Conservation (phyloP, 1,140 invertebrate genomes). For the Calliphora vicina region DNA sequence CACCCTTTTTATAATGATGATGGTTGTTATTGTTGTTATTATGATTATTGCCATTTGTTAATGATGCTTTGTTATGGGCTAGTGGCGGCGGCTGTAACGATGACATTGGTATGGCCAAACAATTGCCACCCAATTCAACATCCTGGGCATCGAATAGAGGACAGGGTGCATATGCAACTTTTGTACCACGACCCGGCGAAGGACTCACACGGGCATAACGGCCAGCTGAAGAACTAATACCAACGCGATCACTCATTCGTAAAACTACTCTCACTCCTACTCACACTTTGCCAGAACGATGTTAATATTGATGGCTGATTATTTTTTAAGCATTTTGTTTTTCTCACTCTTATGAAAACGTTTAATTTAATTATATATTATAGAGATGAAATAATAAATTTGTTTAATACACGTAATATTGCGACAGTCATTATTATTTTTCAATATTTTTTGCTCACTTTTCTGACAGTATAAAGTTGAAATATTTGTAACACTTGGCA, state of each 20-base stretch:
- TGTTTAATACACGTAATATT: not conserved
- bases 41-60: constrained; percentile 9
- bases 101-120: constrained; percentile 41
- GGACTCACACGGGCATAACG: constrained; percentile 62
- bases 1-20: constrained; percentile 13
- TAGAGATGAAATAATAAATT: not conserved
- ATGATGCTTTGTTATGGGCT: not conserved
- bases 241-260: constrained; percentile 52
- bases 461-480: not conserved
- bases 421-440: not conserved
- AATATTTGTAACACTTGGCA: not conserved
- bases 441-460: not conserved
- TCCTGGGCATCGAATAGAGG: constrained; percentile 66
- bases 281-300: too few relatives aligned
- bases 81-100: constrained; percentile 34
- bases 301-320: too few relatives aligned
- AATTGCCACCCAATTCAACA: constrained; percentile 36
- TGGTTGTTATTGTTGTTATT: not conserved
- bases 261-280: constrained; percentile 9
- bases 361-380: not conserved
- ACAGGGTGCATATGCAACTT: constrained; percentile 67
- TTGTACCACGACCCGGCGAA: constrained; percentile 66
- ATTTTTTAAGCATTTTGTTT: too few relatives aligned
- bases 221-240: constrained; percentile 45
- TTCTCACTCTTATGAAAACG: too few relatives aligned